Percentiles rank a stretch among this genome's conserved stretches.
phyloP scores from a whole-genome alignment of 2,888 invertebrate species.

The Mantis religiosa region DNA sequence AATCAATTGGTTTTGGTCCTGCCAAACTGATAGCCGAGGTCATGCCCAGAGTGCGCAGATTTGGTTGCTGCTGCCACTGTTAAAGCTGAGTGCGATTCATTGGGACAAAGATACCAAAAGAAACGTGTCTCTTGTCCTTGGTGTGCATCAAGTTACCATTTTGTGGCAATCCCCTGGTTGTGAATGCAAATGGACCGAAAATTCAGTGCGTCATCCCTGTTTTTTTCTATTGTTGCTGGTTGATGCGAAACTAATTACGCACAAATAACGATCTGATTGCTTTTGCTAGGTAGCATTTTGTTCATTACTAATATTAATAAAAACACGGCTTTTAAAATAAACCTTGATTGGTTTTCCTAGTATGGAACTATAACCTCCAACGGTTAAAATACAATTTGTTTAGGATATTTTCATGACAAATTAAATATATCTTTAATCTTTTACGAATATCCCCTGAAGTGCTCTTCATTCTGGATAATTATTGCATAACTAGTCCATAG shows the following conservation, averaged over 20 bases:
- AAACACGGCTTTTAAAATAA: too few species aligned
- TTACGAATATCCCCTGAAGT: too few species aligned
- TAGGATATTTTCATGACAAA: too few species aligned
- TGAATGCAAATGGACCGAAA: neutral
- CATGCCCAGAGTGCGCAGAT: slow-evolving; percentile 74
- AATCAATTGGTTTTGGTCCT: slow-evolving; percentile 73
- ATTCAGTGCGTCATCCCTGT: neutral
- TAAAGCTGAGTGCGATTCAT: neutral
- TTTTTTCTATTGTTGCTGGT: neutral
- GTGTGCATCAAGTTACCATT: neutral
- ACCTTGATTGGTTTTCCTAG: too few species aligned
- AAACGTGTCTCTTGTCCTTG: neutral
- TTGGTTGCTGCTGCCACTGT: slow-evolving; percentile 43
- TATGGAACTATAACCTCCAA: too few species aligned
- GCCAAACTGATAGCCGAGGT: slow-evolving; percentile 92
- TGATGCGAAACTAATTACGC: neutral
- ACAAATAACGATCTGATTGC: neutral
- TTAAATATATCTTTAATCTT: too few species aligned
- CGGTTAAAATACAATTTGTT: too few species aligned
- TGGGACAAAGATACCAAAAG: neutral
- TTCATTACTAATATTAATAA: too few species aligned
- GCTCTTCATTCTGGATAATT: too few species aligned
- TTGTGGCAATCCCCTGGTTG: neutral
- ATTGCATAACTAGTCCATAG: too few species aligned
- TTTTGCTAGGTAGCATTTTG: too few species aligned